Evolutionary conservation across 2,888 invertebrate species (phyloP).

Genomic region (Eilema caniola): DNA sequence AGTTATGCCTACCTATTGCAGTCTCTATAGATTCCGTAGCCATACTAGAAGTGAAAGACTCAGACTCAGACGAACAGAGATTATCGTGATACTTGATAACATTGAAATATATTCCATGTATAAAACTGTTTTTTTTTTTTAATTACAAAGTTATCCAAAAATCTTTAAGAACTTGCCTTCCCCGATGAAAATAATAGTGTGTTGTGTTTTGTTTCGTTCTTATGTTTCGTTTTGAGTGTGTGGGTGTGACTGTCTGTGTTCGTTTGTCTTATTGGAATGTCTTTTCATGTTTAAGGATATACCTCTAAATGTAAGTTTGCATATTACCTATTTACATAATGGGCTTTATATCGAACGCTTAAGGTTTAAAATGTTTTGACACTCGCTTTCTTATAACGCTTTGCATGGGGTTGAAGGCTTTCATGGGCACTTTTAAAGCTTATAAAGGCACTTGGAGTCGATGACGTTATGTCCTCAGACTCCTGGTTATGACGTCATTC

Average conservation of each 20-base stretch:
- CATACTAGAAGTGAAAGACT: neutral
- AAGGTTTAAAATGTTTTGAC: constrained; percentile 33
- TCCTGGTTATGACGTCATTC: constrained; percentile 61
- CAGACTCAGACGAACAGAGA: neutral
- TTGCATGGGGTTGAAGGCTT: constrained; percentile 60
- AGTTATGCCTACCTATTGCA: too few relatives aligned
- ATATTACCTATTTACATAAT: constrained; percentile 33
- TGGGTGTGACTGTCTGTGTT: constrained; percentile 26
- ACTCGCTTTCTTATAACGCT: constrained; percentile 47
- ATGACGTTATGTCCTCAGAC: constrained; percentile 81
- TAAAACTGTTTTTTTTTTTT: neutral
- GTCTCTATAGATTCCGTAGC: too few relatives aligned
- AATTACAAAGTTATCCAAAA: constrained; percentile 1
- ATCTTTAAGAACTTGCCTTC: constrained; percentile 44
- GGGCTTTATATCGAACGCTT: constrained; percentile 42
- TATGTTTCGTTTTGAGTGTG: constrained; percentile 41
- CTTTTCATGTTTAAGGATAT: constrained; percentile 46
- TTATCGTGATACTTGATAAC: too few relatives aligned
- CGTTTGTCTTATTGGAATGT: constrained; percentile 41
- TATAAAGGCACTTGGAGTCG: constrained; percentile 65
- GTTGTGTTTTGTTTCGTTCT: constrained; percentile 37
- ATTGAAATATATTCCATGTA: too few relatives aligned
- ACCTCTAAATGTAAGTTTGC: constrained; percentile 48
- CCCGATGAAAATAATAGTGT: constrained; percentile 32
- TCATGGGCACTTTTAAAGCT: constrained; percentile 17